Evolutionary conservation across 2,888 invertebrate genomes (phyloP).

Genomic region (Hirudinaria manillensis): DNA sequence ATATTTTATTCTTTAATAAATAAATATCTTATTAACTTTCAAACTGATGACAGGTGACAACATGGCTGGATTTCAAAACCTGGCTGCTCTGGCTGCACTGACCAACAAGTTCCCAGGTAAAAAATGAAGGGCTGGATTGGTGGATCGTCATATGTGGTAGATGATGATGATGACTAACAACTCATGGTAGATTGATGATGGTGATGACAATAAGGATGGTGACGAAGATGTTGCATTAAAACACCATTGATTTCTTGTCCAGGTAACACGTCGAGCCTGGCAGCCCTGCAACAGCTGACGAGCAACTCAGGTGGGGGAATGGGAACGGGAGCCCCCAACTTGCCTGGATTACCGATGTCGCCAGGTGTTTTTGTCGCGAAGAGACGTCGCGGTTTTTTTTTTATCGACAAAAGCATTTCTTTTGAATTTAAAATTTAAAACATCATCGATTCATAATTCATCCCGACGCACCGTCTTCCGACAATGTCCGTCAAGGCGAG

Average conservation of each 20-base stretch:
- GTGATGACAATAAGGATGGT: too few relatives aligned
- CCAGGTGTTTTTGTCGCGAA: not conserved
- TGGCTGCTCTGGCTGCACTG: conserved; percentile 64
- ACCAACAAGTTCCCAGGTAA: conserved; percentile 43
- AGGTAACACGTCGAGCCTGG: conserved; percentile 62
- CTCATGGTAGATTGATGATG: too few relatives aligned
- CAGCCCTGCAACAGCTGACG: conserved; percentile 62
- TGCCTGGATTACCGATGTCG: conserved; percentile 16
- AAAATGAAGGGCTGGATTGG: not conserved
- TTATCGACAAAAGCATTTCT: too few relatives aligned
- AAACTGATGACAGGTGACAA: conserved; percentile 22
- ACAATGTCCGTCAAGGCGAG: too few relatives aligned
- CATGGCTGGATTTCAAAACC: conserved; percentile 56
- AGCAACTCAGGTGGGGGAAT: conserved; percentile 15
- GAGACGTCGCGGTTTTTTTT: too few relatives aligned
- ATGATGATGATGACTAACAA: not conserved
- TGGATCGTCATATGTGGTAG: not conserved
- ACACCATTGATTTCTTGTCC: not conserved
- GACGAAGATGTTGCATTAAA: too few relatives aligned
- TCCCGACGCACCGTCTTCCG: too few relatives aligned
- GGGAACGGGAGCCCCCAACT: conserved; percentile 19
- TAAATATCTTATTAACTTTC: too few relatives aligned
- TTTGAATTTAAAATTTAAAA: too few relatives aligned
- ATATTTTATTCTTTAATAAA: too few relatives aligned
- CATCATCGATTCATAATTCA: too few relatives aligned